phyloP scores from a whole-genome alignment of 2,888 invertebrate genomes.

The Drosophila putrida region DNA sequence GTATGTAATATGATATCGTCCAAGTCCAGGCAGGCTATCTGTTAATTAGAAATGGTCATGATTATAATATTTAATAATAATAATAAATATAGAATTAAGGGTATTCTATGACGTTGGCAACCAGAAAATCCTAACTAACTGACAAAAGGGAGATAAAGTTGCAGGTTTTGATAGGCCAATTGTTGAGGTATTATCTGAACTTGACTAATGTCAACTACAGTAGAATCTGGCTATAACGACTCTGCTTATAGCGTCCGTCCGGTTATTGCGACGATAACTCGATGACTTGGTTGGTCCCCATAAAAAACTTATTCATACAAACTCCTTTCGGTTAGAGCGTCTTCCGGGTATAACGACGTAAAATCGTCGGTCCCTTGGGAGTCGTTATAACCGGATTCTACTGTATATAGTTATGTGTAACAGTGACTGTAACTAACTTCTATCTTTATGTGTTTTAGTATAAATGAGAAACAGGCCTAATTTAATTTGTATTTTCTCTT shows the following conservation, averaged over 20 bases:
- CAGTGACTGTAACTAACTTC: no score
- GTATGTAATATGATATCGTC: not conserved
- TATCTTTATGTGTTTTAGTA: not conserved
- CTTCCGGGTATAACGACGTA: no score
- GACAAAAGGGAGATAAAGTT: not conserved
- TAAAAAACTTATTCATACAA: no score
- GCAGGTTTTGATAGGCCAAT: not conserved
- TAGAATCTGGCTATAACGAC: no score
- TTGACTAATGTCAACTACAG: not conserved
- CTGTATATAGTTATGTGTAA: not conserved
- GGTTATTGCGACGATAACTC: no score
- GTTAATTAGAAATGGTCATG: not conserved
- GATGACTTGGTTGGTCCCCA: no score
- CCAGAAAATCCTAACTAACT: not conserved
- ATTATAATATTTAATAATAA: not conserved
- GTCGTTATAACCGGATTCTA: no score
- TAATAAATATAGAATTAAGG: constrained; percentile 1
- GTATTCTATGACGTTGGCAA: constrained; percentile 8
- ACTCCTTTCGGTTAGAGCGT: no score
- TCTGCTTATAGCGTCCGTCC: no score
- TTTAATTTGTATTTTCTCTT: no score
- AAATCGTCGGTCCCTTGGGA: no score
- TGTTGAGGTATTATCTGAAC: constrained; percentile 2
- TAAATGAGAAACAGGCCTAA: no score
- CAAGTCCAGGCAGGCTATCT: not conserved